Percentiles rank a stretch among this genome's conserved stretches.
Evolutionary conservation across 2,113 vertebrate genomes (phyloP).

Genomic region (Peromyscus leucopus): DNA sequence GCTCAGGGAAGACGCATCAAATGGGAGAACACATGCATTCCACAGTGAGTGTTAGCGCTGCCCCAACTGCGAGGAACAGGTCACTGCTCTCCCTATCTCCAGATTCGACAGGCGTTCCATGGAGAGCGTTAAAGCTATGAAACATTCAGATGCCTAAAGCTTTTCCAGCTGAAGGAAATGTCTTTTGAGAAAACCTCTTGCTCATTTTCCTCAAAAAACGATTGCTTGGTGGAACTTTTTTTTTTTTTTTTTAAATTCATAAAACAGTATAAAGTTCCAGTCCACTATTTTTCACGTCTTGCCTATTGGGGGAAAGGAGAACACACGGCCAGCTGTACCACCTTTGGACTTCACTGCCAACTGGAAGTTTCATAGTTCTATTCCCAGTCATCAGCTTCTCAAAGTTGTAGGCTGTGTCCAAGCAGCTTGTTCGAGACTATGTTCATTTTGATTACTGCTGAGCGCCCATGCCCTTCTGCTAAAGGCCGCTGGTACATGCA

Average conservation of each 20-base stretch:
- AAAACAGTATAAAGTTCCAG: conserved; percentile 37
- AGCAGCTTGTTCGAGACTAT: not conserved
- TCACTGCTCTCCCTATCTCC: not conserved
- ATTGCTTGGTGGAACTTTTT: not conserved
- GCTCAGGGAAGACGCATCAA: not conserved
- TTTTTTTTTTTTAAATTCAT: not conserved
- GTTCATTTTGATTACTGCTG: conserved; percentile 37
- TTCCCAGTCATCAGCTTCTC: not conserved
- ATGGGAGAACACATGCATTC: not conserved
- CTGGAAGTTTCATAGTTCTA: conserved; percentile 20
- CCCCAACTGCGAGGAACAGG: not conserved
- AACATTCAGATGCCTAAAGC: conserved; percentile 48
- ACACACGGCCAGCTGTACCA: not conserved
- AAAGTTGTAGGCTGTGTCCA: not conserved
- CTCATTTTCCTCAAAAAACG: conserved; percentile 43
- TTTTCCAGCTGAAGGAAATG: conserved; percentile 40
- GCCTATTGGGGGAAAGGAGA: not conserved
- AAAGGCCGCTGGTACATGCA: not conserved
- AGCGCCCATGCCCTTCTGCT: not conserved
- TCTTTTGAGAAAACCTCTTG: conserved; percentile 71
- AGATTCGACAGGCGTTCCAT: not conserved
- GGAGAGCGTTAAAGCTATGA: not conserved
- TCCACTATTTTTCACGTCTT: not conserved
- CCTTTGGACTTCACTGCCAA: not conserved
- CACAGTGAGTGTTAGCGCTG: not conserved